Conservation (phyloP, 2,113 vertebrate species). For the Lates calcarifer region DNA sequence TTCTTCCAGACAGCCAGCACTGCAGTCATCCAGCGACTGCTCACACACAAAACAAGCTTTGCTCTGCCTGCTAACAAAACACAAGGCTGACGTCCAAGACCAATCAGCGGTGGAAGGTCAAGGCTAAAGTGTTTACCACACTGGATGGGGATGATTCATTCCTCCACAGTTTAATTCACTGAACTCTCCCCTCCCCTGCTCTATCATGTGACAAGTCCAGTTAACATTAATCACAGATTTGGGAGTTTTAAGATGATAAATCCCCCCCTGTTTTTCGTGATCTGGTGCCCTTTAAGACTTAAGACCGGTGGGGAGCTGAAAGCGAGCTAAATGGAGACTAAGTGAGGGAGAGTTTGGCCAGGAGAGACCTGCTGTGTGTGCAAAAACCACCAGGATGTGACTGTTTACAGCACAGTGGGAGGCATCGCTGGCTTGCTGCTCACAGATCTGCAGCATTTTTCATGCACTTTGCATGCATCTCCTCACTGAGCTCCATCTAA, state of each 20-base stretch:
- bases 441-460: constrained; percentile 30
- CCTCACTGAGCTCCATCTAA: constrained; percentile 35
- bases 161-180: constrained; percentile 38
- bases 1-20: constrained; percentile 39
- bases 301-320: constrained; percentile 42
- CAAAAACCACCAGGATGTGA: constrained; percentile 49
- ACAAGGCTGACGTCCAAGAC: constrained; percentile 47
- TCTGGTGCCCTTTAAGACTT: constrained; percentile 50
- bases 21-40: constrained; percentile 46
- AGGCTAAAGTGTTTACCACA: constrained; percentile 62
- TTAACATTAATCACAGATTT: constrained; percentile 59
- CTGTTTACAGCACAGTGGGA: constrained; percentile 57
- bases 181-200: constrained; percentile 16
- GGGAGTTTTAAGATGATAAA: constrained; percentile 54
- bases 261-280: constrained; percentile 34
- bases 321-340: constrained; percentile 58
- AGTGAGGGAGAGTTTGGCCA: constrained; percentile 37
- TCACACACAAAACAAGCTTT: constrained; percentile 43
- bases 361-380: constrained; percentile 60
- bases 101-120: constrained; percentile 62
- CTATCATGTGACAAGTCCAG: constrained; percentile 21
- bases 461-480: constrained; percentile 12
- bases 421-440: constrained; percentile 32
- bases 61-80: constrained; percentile 50
- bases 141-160: constrained; percentile 44